These are phyloP conservation scores for Cryptoblepharus egeriae DNA, from an alignment of 2,797 vertebrate species.

Conservation along the genomic window DNA sequence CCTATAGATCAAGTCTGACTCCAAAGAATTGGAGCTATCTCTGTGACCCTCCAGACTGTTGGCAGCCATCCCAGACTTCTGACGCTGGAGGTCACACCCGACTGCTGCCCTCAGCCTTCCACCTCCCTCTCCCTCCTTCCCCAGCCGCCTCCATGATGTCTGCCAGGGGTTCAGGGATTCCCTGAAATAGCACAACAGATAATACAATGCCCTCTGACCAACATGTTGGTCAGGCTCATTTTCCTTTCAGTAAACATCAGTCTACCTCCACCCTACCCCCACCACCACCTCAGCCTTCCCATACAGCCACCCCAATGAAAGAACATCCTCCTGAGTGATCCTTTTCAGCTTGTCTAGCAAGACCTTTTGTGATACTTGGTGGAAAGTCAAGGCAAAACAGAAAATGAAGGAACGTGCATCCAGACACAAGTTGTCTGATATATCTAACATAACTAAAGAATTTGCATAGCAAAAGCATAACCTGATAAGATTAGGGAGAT, in stretches of 20 bases:
- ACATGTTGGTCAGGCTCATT: too few relatives aligned
- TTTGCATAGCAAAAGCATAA: too few relatives aligned
- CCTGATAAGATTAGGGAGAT: too few relatives aligned
- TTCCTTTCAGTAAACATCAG: too few relatives aligned
- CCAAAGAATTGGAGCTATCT: constrained; percentile 67
- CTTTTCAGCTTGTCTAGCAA: neutral
- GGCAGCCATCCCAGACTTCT: constrained; percentile 69
- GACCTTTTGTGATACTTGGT: neutral
- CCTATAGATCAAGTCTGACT: constrained; percentile 67
- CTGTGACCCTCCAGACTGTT: constrained; percentile 56
- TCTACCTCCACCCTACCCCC: too few relatives aligned
- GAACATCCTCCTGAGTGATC: neutral
- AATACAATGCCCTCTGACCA: neutral
- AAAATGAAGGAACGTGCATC: neutral
- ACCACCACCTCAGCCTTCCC: too few relatives aligned
- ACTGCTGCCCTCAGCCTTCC: neutral
- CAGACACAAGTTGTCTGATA: too few relatives aligned
- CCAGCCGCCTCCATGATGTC: neutral
- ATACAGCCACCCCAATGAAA: neutral
- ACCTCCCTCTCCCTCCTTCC: neutral
- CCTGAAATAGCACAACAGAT: constrained; percentile 26
- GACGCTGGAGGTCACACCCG: constrained; percentile 62
- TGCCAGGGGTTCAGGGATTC: constrained; percentile 3
- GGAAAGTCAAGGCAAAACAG: neutral
- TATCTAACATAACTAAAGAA: too few relatives aligned